These are phyloP conservation scores for Drosophila meridionalis DNA, from an alignment of 2,888 invertebrate genomes.

Conservation along the genomic window DNA sequence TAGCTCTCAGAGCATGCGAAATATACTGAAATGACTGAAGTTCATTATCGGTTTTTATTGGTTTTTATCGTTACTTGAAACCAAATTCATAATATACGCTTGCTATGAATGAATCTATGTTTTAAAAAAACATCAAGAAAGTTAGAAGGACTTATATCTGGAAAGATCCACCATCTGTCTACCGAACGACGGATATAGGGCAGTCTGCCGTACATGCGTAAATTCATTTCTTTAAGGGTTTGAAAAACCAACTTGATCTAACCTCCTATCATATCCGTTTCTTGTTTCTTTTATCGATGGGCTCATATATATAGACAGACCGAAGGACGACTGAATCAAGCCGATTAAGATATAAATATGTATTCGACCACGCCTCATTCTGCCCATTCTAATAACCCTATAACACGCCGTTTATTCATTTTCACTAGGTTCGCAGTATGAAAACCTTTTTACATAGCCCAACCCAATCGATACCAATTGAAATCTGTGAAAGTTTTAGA, in stretches of 20 bases:
- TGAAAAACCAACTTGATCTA: background rate
- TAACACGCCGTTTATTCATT: background rate
- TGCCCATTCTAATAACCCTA: background rate
- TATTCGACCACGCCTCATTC: background rate
- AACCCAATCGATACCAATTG: constrained; percentile 43
- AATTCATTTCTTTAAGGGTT: background rate
- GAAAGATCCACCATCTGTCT: too few relatives aligned
- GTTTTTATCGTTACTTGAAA: too few relatives aligned
- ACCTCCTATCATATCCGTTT: background rate
- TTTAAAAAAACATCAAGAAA: too few relatives aligned
- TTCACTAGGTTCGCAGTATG: background rate
- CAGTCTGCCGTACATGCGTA: background rate
- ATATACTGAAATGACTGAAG: too few relatives aligned
- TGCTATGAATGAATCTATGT: too few relatives aligned
- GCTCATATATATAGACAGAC: too few relatives aligned
- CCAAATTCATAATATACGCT: too few relatives aligned
- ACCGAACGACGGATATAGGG: too few relatives aligned
- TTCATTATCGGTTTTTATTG: too few relatives aligned
- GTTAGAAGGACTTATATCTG: too few relatives aligned
- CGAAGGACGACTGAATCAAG: background rate
- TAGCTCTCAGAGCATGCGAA: too few relatives aligned
- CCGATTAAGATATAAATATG: background rate
- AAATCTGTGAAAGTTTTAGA: constrained; percentile 6
- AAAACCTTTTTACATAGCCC: background rate
- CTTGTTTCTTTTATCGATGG: background rate